Conservation (phyloP, 2,888 invertebrate genomes). For the Pardosa pseudoannulata region DNA sequence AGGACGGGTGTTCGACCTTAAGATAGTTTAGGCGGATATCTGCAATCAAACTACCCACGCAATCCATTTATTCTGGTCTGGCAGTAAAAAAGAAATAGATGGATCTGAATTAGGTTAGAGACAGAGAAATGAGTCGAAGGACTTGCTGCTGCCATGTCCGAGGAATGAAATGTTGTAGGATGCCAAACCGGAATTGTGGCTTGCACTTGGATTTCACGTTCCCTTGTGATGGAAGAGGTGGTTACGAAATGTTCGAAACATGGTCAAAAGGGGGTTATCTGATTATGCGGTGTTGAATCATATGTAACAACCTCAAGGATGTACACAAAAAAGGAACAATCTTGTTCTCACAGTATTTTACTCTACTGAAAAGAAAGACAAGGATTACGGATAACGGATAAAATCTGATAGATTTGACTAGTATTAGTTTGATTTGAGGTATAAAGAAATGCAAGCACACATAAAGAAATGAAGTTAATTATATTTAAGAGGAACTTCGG, state of each 20-base stretch:
- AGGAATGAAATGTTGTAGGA: conserved; percentile 4
- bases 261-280: neutral
- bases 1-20: neutral
- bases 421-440: no score
- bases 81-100: conserved; percentile 18
- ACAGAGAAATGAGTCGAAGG: conserved; percentile 32
- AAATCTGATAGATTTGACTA: no score
- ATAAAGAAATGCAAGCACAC: no score
- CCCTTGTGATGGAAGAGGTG: neutral
- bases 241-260: neutral
- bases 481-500: no score
- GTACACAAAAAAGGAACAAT: no score
- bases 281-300: neutral
- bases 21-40: neutral
- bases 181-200: conserved; percentile 43
- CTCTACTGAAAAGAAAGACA: no score
- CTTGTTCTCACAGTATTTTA: no score
- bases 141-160: conserved; percentile 5
- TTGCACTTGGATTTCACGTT: neutral
- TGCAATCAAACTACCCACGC: conserved; percentile 14
- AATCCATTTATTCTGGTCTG: neutral
- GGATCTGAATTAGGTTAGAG: conserved; percentile 44
- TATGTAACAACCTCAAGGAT: no score
- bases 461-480: no score
- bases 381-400: no score